Evolutionary conservation across 1,140 invertebrate genomes (phyloP).

Genomic region (Euschistus heros): DNA sequence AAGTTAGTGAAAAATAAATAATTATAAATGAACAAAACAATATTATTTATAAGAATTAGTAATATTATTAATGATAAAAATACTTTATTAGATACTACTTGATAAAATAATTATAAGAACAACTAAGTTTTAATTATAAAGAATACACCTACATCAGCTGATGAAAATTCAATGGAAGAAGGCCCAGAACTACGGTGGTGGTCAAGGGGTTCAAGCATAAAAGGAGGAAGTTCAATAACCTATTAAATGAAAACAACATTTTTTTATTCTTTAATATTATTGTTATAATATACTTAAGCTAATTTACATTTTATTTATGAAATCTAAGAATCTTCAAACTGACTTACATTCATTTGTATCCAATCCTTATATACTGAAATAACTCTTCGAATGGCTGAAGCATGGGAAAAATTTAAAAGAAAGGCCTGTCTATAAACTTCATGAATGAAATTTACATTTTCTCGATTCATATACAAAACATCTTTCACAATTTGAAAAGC

Average conservation of each 20-base stretch:
- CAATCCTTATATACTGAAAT: conserved; percentile 93
- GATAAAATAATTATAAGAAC: neutral
- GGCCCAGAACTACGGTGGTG: conserved; percentile 34
- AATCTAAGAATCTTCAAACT: no score
- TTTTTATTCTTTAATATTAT: neutral
- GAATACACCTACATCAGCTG: conserved; percentile 25
- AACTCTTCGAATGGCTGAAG: conserved; percentile 74
- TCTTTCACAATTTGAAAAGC: conserved; percentile 57
- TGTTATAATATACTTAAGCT: neutral
- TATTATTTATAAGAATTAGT: no score
- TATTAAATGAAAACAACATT: conserved; percentile 21
- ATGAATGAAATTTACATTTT: conserved; percentile 91
- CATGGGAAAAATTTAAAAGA: conserved; percentile 77
- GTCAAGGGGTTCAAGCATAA: conserved; percentile 73
- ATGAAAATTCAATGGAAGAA: conserved; percentile 29
- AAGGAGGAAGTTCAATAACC: conserved; percentile 65
- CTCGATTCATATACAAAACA: conserved; percentile 76
- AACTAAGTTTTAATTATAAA: neutral
- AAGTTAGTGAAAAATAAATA: no score
- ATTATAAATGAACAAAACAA: no score
- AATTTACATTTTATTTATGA: no score
- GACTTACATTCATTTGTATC: conserved; percentile 75
- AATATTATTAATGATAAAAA: neutral
- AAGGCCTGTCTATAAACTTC: conserved; percentile 91
- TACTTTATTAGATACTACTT: neutral